Base-by-base conservation (phyloP, 2,888 invertebrate species). In the Asteroscopus sphinx region DNA sequence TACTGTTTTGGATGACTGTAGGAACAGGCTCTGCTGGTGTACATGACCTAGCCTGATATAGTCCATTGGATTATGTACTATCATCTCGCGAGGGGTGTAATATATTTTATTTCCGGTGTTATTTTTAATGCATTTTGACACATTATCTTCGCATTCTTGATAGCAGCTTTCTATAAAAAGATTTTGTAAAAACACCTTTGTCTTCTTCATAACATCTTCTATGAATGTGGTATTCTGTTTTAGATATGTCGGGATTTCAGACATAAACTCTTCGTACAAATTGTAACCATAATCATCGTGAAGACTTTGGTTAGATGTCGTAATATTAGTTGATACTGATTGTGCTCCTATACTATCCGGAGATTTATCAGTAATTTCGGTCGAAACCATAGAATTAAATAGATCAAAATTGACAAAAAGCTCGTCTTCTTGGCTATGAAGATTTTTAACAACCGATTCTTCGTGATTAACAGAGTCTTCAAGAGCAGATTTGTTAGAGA, bases 241-340 rank as follows among this genome's bases (percentile, higher is more conserved):
- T 7, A 91, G 52, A 62, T 83, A 82, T 11, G 62, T 59, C 12
- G 89, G 83, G 17, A 90, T 80, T 47, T 84, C 77, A 39, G 82
- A 69, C 74, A 89, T 84, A 66, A 90, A 83, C 35, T 87, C 81
- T 65, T 85, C 76, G 71, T 88, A 90, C 6, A 84, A 64, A 54
- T 72, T 72, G 52, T 81, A 71, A 36, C 66, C 68, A 45, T 69
- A 55, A 40, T 73, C 71, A 42, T 68, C 72, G 11, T 68, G 56
- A n/a, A 60, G 32, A 39, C 60, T 60, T 44, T 41, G 73, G 33
- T 74, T 59, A 30, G 67, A 74, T 15, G 73, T 57, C 5, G 75
- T 72, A 11, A 73, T 67, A 16, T 56, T 28, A 7, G 68, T 64
- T 12, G 71, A 66, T 13, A 63, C 55, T 15, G 74, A 64, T 58